Evolutionary conservation across 2,888 invertebrate genomes (phyloP).

Genomic region (Cephonodes hylas): DNA sequence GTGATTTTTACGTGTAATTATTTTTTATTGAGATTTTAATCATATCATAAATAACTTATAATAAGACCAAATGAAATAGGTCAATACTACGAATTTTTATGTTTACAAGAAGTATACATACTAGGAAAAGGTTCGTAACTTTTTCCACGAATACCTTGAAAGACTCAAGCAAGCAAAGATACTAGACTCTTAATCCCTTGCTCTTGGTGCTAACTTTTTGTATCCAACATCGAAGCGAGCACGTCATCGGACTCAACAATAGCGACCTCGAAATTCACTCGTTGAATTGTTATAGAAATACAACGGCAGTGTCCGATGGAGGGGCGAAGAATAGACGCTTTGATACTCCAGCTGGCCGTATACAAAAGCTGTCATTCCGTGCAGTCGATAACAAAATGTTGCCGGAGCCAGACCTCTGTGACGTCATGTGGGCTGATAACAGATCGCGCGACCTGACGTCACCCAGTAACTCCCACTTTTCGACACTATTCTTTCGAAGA

Average conservation of each 20-base stretch:
- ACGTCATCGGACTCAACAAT: neutral
- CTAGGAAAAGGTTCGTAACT: neutral
- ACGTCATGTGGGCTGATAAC: constrained; percentile 38
- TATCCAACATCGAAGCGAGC: neutral
- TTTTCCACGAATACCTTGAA: neutral
- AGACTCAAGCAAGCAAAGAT: neutral
- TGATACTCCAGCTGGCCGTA: constrained; percentile 31
- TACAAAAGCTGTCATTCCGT: constrained; percentile 44
- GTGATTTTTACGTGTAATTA: too few relatives aligned
- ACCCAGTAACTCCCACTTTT: constrained; percentile 12
- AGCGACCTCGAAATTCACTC: constrained; percentile 1
- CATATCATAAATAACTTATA: too few relatives aligned
- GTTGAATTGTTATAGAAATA: constrained; percentile 21
- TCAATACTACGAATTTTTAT: too few relatives aligned
- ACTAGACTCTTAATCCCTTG: neutral
- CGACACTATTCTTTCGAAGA: too few relatives aligned
- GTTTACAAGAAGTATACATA: too few relatives aligned
- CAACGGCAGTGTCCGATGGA: constrained; percentile 28
- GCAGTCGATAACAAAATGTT: constrained; percentile 49
- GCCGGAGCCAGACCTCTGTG: constrained; percentile 31
- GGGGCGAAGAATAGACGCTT: constrained; percentile 40
- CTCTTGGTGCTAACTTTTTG: neutral
- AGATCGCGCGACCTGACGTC: constrained; percentile 32
- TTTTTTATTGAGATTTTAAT: too few relatives aligned
- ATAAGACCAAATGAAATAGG: too few relatives aligned